These are phyloP conservation scores for Chaetogeoica ovagalla DNA, from an alignment of 2,888 invertebrate genomes.

Conservation along the genomic window DNA sequence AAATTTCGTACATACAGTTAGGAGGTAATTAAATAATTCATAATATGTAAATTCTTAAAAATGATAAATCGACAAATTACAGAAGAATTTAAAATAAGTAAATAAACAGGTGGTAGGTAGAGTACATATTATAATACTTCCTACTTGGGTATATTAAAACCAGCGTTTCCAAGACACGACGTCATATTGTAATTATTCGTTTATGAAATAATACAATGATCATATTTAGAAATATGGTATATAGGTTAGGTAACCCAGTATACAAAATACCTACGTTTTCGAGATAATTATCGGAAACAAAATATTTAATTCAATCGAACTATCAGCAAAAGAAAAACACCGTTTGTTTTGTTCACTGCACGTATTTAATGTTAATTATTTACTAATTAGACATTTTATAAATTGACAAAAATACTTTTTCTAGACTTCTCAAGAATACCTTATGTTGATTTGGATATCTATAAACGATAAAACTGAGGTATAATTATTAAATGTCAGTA, in stretches of 20 bases:
- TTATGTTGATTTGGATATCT: background rate
- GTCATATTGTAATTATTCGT: background rate
- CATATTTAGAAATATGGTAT: background rate
- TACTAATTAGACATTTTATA: background rate
- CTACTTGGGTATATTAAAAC: background rate
- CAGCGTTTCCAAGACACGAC: background rate
- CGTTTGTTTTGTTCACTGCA: background rate
- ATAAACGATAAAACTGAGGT: background rate
- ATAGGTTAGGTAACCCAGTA: background rate
- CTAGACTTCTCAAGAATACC: background rate
- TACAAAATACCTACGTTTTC: background rate
- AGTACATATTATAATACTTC: background rate
- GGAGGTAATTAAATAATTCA: background rate
- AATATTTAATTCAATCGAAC: background rate
- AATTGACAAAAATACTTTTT: background rate
- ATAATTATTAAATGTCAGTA: slow-evolving; percentile 14
- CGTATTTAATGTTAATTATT: background rate
- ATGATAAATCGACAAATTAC: background rate
- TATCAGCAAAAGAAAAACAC: background rate
- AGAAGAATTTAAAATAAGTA: background rate
- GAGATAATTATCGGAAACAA: background rate
- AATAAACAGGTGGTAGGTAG: background rate
- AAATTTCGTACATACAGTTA: background rate
- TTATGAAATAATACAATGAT: background rate
- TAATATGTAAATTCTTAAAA: background rate